These are phyloP conservation scores for Thamnaconus septentrionalis DNA, from an alignment of 2,113 vertebrate species.

Conservation along the genomic window DNA sequence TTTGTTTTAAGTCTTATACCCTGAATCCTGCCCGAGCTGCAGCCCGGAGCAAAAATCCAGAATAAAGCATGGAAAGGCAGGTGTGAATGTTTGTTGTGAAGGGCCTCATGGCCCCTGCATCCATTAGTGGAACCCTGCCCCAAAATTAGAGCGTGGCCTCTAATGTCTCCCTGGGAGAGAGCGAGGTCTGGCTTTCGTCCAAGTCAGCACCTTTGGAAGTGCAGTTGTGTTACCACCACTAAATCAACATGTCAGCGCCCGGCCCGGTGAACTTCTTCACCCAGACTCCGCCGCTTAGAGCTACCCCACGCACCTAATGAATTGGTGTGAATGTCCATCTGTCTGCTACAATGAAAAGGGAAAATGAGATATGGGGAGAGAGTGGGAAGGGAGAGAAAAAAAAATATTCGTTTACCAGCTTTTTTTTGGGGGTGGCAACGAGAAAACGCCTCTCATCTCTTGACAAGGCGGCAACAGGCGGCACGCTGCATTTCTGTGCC, in stretches of 20 bases:
- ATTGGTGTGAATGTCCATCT: constrained; percentile 58
- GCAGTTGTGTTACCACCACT: constrained; percentile 78
- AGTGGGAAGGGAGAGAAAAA: too few species aligned
- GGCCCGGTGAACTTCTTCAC: constrained; percentile 72
- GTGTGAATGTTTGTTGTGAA: constrained; percentile 72
- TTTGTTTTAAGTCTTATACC: too few species aligned
- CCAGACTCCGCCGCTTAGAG: constrained; percentile 65
- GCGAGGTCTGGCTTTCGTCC: constrained; percentile 76
- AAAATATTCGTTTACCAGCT: too few species aligned
- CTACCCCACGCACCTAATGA: constrained; percentile 70
- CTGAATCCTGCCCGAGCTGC: too few species aligned
- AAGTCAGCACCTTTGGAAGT: constrained; percentile 81
- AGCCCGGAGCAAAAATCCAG: constrained; percentile 36
- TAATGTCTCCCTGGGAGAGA: constrained; percentile 71
- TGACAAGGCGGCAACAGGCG: too few species aligned
- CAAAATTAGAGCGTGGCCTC: constrained; percentile 73
- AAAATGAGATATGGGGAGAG: constrained; percentile 29
- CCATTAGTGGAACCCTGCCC: constrained; percentile 55
- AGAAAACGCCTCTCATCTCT: too few species aligned
- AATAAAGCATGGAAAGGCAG: constrained; percentile 56
- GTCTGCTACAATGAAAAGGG: constrained; percentile 41
- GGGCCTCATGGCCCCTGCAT: constrained; percentile 50
- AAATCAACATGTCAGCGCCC: constrained; percentile 82
- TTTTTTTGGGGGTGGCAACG: too few species aligned
- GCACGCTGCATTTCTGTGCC: too few species aligned